Evolutionary conservation across 2,888 invertebrate genomes (phyloP).

Genomic region (Thecocarcelia acutangulata): DNA sequence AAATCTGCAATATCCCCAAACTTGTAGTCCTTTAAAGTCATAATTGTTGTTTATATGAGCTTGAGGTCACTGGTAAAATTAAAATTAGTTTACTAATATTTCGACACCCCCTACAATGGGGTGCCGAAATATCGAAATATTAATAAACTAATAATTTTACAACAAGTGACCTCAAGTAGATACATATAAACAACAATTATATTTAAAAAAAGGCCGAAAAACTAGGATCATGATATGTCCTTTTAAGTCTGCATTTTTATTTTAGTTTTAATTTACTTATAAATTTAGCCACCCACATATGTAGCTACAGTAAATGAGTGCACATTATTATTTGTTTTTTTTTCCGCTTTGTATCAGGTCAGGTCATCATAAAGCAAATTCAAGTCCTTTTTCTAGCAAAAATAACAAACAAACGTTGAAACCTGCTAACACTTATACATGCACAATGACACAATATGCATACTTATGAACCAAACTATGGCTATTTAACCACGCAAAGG

Average conservation of each 20-base stretch:
- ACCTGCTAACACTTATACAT: background rate
- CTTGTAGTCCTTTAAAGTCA: no score
- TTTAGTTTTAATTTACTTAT: background rate
- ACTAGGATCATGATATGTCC: no score
- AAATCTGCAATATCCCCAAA: no score
- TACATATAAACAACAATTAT: no score
- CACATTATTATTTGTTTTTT: background rate
- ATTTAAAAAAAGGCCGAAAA: no score
- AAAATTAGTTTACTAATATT: no score
- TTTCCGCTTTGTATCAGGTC: conserved; percentile 34
- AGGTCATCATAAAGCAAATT: conserved; percentile 56
- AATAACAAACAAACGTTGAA: conserved; percentile 11
- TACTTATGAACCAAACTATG: conserved; percentile 34
- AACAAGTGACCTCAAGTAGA: no score
- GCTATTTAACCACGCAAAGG: conserved; percentile 62
- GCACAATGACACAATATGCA: background rate
- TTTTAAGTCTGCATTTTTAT: background rate
- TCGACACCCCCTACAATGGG: no score
- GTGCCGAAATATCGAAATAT: no score
- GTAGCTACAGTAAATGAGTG: background rate
- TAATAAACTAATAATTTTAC: no score
- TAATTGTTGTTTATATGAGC: no score
- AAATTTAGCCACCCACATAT: conserved; percentile 29
- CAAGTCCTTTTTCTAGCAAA: conserved; percentile 24
- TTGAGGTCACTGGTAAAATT: no score